Evolutionary conservation across 2,888 invertebrate genomes (phyloP), one percentile per base, ranked within the genome.

Genomic region (Diaperis boleti): DNA sequence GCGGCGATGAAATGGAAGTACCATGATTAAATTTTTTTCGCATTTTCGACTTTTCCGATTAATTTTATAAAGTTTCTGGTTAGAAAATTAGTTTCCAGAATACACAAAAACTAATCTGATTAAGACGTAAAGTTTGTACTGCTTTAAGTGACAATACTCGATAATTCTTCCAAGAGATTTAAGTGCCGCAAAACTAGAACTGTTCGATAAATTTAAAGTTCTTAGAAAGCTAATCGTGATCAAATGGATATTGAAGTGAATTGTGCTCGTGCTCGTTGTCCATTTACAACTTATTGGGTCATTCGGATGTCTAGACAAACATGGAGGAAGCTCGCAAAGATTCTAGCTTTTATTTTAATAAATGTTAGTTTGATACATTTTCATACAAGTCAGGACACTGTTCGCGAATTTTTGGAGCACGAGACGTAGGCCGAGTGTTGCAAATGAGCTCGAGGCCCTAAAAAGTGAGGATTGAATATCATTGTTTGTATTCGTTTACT

Each of bases 171-270:
- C 4, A 22, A 7, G 33, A 31, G 31, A 31, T 31, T 31, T 31
- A 31, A 31, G 31, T 31, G 7, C 10, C 5, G 5, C 4, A n/a
- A n/a, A 33, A 33, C 33, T 33, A 33, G 33, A 10, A 13, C 33
- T 2, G 11, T 10, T 33, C 33, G 33, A 13, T 33, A 33, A 33
- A 33, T 33, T 33, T 33, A n/a, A 33, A 3, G 11, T 33, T 33
- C 33, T 33, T 33, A 5, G 2, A 33, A 13, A 33, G 33, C 33
- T 33, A 33, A 33, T 33, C 33, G 13, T 33, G 33, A 33, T 33
- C 2, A 6, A 33, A 11, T 13, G 13, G 13, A 11, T 13, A 33
- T 13, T 13, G 11, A 33, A 33, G 33, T 33, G 33, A 33, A 33
- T 6, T 26, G 26, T n/a, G 6, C 26, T 26, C 26, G n/a, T n/a